phyloP scores from a whole-genome alignment of 2,888 invertebrate genomes.

The Lottia gigantea region DNA sequence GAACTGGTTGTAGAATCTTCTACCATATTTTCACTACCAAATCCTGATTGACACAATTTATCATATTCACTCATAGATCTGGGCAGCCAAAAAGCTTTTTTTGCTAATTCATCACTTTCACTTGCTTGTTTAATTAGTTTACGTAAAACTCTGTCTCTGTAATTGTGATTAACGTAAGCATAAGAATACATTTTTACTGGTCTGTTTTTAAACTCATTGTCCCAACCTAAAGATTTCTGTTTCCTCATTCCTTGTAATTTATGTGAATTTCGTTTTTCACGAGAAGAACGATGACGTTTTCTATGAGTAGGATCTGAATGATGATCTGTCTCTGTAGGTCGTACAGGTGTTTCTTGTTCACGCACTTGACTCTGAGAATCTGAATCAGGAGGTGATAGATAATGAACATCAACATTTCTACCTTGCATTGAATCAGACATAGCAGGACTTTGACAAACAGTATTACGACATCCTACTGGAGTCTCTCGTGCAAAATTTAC shows the following conservation, averaged over 20 bases:
- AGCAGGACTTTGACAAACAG: slow-evolving; percentile 31
- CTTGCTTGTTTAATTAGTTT: slow-evolving; percentile 54
- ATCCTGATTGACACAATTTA: slow-evolving; percentile 34
- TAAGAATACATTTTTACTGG: slow-evolving; percentile 53
- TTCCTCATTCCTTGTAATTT: slow-evolving; percentile 42
- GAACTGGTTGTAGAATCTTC: slow-evolving; percentile 54
- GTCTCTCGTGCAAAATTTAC: slow-evolving; percentile 16
- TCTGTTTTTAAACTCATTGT: slow-evolving; percentile 52
- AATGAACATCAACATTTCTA: slow-evolving; percentile 18
- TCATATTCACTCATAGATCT: slow-evolving; percentile 47
- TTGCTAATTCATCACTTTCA: slow-evolving; percentile 42
- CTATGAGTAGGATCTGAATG: slow-evolving; percentile 58
- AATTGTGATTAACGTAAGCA: slow-evolving; percentile 61
- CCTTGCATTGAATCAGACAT: slow-evolving; percentile 29
- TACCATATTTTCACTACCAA: slow-evolving; percentile 36
- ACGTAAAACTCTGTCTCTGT: slow-evolving; percentile 55
- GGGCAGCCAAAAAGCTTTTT: slow-evolving; percentile 55
- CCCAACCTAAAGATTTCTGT: slow-evolving; percentile 58
- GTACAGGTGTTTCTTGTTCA: slow-evolving; percentile 28
- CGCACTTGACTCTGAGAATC: slow-evolving; percentile 43
- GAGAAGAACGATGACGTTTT: slow-evolving; percentile 38
- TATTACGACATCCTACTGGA: slow-evolving; percentile 12
- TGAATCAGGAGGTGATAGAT: slow-evolving; percentile 40
- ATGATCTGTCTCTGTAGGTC: slow-evolving; percentile 55
- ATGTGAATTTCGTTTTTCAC: slow-evolving; percentile 43